Evolutionary conservation across 1,140 invertebrate species (phyloP).

Genomic region (Cataglyphis hispanica): DNA sequence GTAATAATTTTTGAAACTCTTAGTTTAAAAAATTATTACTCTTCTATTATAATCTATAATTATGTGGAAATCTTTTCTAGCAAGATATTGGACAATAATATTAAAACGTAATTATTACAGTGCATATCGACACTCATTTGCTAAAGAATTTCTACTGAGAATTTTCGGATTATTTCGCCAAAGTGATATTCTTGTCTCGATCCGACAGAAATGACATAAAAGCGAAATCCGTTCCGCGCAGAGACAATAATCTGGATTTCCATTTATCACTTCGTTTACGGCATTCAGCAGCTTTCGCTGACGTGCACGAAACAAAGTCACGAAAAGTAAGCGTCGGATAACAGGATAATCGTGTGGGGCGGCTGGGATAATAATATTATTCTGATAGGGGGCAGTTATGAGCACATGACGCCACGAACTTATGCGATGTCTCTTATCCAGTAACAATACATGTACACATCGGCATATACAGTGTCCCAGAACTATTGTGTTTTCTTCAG

Average conservation of each 20-base stretch:
- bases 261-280: conserved; percentile 67
- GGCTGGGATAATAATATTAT: conserved; percentile 82
- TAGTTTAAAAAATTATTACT: background rate
- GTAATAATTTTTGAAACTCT: no score
- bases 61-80: background rate
- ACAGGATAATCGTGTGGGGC: conserved; percentile 68
- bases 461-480: conserved; percentile 41
- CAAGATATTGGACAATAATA: background rate
- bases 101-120: conserved; percentile 17
- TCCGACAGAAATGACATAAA: conserved; percentile 76
- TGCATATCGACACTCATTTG: background rate
- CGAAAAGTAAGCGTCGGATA: conserved; percentile 59
- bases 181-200: conserved; percentile 26
- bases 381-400: conserved; percentile 83
- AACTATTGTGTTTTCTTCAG: background rate
- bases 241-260: conserved; percentile 60
- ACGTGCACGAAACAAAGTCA: conserved; percentile 57
- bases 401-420: conserved; percentile 83
- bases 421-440: conserved; percentile 81
- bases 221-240: conserved; percentile 27
- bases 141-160: background rate
- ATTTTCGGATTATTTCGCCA: conserved; percentile 34
- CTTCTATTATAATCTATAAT: conserved; percentile 9
- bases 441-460: conserved; percentile 74
- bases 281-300: conserved; percentile 67